These are phyloP conservation scores for Plectropomus leopardus DNA, from an alignment of 2,113 vertebrate genomes.

Conservation along the genomic window DNA sequence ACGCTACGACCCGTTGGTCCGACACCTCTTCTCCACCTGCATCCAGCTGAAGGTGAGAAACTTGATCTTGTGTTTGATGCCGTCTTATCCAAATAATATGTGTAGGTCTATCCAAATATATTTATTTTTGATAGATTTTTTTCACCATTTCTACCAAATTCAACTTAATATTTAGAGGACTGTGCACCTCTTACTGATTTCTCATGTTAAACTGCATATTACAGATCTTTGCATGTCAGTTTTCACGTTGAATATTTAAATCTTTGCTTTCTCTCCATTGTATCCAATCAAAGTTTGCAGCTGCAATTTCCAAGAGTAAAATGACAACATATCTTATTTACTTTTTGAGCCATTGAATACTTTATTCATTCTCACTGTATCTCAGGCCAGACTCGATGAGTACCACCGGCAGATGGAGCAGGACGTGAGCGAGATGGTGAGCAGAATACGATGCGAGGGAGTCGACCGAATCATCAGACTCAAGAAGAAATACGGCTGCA, in stretches of 20 bases:
- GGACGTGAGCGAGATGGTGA: constrained; percentile 79
- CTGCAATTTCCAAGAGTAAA: too few species aligned
- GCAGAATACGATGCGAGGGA: constrained; percentile 77
- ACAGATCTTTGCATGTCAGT: too few species aligned
- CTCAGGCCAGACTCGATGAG: constrained; percentile 83
- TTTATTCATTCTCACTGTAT: not conserved
- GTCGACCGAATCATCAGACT: constrained; percentile 77
- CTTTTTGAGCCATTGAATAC: not conserved
- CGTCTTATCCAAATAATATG: too few species aligned
- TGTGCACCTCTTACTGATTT: too few species aligned
- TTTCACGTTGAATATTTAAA: too few species aligned
- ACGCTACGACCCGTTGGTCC: constrained; percentile 81
- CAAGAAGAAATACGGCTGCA: constrained; percentile 81
- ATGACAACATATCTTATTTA: not conserved
- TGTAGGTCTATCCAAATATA: too few species aligned
- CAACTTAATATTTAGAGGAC: too few species aligned
- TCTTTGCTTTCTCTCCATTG: too few species aligned
- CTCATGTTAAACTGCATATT: too few species aligned
- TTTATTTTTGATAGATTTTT: too few species aligned
- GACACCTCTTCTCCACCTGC: constrained; percentile 80
- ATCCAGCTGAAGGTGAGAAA: constrained; percentile 85
- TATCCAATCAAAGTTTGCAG: not conserved
- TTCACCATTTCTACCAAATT: too few species aligned
- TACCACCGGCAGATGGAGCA: constrained; percentile 78
- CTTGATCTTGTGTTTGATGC: too few species aligned